Evolutionary conservation across 2,888 invertebrate species (phyloP).

Genomic region (Pseudococcus longispinus): DNA sequence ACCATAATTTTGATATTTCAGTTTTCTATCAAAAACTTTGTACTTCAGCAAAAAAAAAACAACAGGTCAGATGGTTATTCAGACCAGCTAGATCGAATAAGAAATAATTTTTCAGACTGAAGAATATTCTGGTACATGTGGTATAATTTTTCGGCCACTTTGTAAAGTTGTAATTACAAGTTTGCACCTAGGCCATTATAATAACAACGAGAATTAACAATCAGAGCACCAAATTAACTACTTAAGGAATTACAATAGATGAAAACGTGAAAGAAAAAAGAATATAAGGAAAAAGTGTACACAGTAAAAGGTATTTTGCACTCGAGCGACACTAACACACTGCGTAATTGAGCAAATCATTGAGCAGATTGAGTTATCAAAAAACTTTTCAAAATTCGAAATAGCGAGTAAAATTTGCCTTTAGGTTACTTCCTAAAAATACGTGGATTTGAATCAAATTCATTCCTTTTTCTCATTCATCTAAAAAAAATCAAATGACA

Average conservation of each 20-base stretch:
- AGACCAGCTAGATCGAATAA: too few relatives aligned
- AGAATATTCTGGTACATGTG: neutral
- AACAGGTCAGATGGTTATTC: too few relatives aligned
- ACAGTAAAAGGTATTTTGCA: neutral
- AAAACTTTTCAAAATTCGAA: neutral
- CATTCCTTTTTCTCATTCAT: neutral
- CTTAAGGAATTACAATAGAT: neutral
- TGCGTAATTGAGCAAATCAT: slow-evolving; percentile 29
- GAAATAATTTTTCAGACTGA: neutral
- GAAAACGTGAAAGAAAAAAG: neutral
- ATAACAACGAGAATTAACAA: neutral
- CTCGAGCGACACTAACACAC: neutral
- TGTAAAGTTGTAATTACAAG: neutral
- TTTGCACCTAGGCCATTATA: neutral
- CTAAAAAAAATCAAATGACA: too few relatives aligned
- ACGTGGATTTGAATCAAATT: neutral
- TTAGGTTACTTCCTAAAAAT: neutral
- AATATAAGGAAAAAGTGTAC: neutral
- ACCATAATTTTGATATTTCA: neutral
- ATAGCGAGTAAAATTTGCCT: neutral
- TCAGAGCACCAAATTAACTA: slow-evolving; percentile 17
- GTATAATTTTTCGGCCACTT: neutral
- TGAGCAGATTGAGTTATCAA: neutral
- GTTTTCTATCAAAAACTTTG: too few relatives aligned
- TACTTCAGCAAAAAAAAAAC: too few relatives aligned